Percentiles rank a stretch among this genome's conserved stretches.
These are phyloP conservation scores for Polymixis lichenea DNA, from an alignment of 2,888 invertebrate species.

Conservation along the genomic window DNA sequence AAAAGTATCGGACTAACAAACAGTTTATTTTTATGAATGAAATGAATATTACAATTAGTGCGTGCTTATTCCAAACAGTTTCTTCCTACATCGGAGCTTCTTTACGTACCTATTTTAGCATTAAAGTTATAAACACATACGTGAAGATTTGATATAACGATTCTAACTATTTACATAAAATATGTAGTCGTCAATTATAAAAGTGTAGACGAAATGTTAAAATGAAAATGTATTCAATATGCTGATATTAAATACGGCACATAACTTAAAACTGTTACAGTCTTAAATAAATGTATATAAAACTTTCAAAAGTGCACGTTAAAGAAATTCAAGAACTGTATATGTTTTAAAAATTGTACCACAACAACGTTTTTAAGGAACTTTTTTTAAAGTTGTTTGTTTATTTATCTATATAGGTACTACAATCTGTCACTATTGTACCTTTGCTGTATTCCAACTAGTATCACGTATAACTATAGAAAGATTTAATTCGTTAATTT, in stretches of 20 bases:
- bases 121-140: constrained; percentile 59
- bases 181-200: constrained; percentile 59
- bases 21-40: constrained; percentile 23
- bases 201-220: constrained; percentile 52
- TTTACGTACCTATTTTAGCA: constrained; percentile 61
- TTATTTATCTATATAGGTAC: constrained; percentile 62
- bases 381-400: constrained; percentile 71
- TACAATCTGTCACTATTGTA: constrained; percentile 66
- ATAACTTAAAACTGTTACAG: constrained; percentile 61
- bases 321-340: constrained; percentile 62
- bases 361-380: constrained; percentile 83
- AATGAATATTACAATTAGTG: constrained; percentile 30
- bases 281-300: constrained; percentile 67
- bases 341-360: constrained; percentile 78
- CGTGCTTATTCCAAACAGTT: constrained; percentile 64
- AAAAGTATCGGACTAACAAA: constrained; percentile 31
- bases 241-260: constrained; percentile 51
- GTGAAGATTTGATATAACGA: constrained; percentile 60
- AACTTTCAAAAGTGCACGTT: constrained; percentile 59
- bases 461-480: constrained; percentile 67
- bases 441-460: constrained; percentile 59
- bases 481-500: constrained; percentile 60
- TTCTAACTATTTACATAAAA: constrained; percentile 63
- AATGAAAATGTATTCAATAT: constrained; percentile 54
- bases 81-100: constrained; percentile 67